Conservation (phyloP, 2,797 vertebrate genomes). For the Allobates femoralis region DNA sequence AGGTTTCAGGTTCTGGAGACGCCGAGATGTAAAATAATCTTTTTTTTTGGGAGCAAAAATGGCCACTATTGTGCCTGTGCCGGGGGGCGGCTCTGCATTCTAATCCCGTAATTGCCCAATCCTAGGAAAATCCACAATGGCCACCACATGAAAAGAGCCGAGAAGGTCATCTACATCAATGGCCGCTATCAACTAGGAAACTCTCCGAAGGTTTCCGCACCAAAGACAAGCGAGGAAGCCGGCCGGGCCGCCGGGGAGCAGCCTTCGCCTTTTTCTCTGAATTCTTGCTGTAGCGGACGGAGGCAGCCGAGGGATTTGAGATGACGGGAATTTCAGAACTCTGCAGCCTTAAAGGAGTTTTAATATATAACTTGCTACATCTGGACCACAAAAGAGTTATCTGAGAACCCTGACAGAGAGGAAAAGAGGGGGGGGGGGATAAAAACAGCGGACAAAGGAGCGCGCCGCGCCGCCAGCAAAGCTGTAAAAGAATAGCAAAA, state of each 20-base stretch:
- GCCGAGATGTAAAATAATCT: constrained; percentile 15
- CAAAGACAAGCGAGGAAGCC: no score
- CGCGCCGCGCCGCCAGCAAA: constrained; percentile 74
- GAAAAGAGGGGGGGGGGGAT: constrained; percentile 31
- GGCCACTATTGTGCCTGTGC: constrained; percentile 16
- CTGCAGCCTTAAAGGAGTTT: constrained; percentile 30
- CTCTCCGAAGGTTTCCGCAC: constrained; percentile 45
- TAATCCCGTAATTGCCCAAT: constrained; percentile 51
- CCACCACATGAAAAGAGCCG: constrained; percentile 55
- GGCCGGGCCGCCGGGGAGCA: no score
- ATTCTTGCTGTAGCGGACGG: neutral
- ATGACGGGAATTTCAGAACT: constrained; percentile 21
- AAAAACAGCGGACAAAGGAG: constrained; percentile 1
- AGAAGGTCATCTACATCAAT: constrained; percentile 62
- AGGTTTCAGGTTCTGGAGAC: constrained; percentile 18
- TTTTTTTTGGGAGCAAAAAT: constrained; percentile 16
- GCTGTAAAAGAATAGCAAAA: constrained; percentile 80
- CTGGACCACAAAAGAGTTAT: constrained; percentile 74
- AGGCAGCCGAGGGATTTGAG: constrained; percentile 8
- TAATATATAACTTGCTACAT: constrained; percentile 66
- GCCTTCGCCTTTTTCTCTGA: neutral
- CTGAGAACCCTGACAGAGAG: constrained; percentile 76
- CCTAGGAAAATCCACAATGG: constrained; percentile 43
- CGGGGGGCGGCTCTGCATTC: constrained; percentile 42
- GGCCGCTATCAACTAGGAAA: constrained; percentile 25